Evolutionary conservation across 1,140 invertebrate genomes (phyloP), one percentile per base, ranked within the genome.

Genomic region (Drosophila sp.): DNA sequence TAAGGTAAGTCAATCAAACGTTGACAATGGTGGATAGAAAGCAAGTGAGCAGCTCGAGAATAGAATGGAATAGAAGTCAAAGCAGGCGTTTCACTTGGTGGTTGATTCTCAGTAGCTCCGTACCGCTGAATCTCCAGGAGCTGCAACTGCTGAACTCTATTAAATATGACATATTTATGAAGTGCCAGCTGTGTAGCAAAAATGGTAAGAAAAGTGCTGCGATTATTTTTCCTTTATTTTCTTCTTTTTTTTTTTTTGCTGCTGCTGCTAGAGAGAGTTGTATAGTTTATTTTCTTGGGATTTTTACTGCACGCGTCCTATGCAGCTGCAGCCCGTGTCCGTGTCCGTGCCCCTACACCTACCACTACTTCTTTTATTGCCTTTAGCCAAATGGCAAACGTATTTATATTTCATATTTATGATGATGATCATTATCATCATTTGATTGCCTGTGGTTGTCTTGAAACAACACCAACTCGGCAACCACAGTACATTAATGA

Each of bases 161-260:
- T 91, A 91, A 87, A 80, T 91, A 91, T 91, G 89, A 91, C 89
- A 91, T 91, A 75, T 91, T 91, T 91, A 91, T 91, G 89, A 91
- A 91, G 89, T 91, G 89, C 63, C 72, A 73, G 70, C 63, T 73
- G 74, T 62, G 53, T 38, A 59, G 43, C 45, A 38, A 66, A 78
- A 78, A 78, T 59, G 40, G 45, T 64, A 43, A 66, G 27, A 74
- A 74, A 75, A 75, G 72, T 70, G 59, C 65, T 71, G 72, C 45
- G 65, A 71, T 72, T 76, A 63, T 64, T 61, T 66, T 65, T 27
- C 53, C 51, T 50, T 57, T 36, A 41, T 41, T 63, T 54, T 63
- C 34, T 56, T 34, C 45, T 34, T n/a, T n/a, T n/a, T n/a, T n/a
- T n/a, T n/a, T n/a, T n/a, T n/a, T n/a, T n/a, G n/a, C n/a, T n/a